Evolutionary conservation across 2,888 invertebrate genomes (phyloP).

Genomic region (Drymonia ruficornis): DNA sequence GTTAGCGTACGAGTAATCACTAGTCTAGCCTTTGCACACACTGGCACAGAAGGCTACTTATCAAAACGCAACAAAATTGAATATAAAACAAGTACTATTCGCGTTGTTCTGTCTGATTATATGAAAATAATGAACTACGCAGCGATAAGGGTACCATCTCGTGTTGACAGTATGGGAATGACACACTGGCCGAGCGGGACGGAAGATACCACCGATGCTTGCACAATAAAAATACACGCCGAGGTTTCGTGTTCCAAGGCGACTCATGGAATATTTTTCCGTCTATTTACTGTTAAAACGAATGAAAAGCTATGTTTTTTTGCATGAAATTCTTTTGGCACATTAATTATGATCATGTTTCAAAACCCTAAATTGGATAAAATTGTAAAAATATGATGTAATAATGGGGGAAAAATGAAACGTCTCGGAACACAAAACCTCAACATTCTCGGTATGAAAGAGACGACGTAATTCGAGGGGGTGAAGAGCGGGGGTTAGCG

Average conservation of each 20-base stretch:
- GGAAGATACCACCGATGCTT: slow-evolving; percentile 43
- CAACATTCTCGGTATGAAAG: slow-evolving; percentile 49
- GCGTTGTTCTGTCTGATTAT: slow-evolving; percentile 60
- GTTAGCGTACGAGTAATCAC: slow-evolving; percentile 54
- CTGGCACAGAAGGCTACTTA: slow-evolving; percentile 94
- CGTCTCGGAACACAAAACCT: slow-evolving; percentile 78
- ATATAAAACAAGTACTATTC: slow-evolving; percentile 57
- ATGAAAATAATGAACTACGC: slow-evolving; percentile 75
- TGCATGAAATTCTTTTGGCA: not conserved
- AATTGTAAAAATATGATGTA: not conserved
- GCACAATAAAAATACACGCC: slow-evolving; percentile 48
- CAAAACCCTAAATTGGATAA: not conserved
- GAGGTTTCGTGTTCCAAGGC: slow-evolving; percentile 80
- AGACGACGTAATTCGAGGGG: slow-evolving; percentile 52
- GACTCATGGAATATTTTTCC: slow-evolving; percentile 54
- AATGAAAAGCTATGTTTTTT: not conserved
- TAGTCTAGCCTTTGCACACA: slow-evolving; percentile 93
- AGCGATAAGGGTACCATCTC: slow-evolving; percentile 74
- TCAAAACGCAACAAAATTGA: slow-evolving; percentile 61
- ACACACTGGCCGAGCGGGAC: slow-evolving; percentile 62
- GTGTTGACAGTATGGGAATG: slow-evolving; percentile 70
- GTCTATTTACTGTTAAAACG: slow-evolving; percentile 13
- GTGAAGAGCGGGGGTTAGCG: slow-evolving; percentile 39
- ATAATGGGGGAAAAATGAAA: slow-evolving; percentile 37
- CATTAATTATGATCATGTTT: not conserved